Evolutionary conservation across 2,113 vertebrate genomes (phyloP).

Genomic region (Ancistrus triradiatus): DNA sequence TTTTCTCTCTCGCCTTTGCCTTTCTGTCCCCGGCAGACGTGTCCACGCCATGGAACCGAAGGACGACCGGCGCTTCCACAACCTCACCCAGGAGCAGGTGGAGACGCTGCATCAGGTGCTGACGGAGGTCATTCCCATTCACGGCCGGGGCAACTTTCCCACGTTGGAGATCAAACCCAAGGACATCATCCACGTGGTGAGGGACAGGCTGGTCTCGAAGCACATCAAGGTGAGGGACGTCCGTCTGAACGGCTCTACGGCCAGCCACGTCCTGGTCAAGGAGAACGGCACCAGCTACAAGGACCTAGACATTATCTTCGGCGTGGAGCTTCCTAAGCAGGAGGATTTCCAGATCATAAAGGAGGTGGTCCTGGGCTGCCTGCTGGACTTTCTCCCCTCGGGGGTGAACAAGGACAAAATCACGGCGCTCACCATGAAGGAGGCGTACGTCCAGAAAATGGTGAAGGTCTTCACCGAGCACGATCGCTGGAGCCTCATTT

Average conservation of each 20-base stretch:
- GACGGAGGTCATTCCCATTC: conserved; percentile 85
- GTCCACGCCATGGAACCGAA: conserved; percentile 82
- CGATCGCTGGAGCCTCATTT: conserved; percentile 96
- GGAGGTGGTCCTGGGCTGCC: conserved; percentile 83
- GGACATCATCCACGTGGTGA: conserved; percentile 86
- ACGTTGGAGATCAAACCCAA: conserved; percentile 90
- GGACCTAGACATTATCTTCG: conserved; percentile 94
- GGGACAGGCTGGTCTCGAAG: conserved; percentile 78
- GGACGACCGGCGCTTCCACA: conserved; percentile 81
- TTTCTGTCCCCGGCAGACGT: conserved; percentile 50
- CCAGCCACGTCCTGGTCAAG: conserved; percentile 87
- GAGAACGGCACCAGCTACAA: conserved; percentile 89
- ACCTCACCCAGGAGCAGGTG: conserved; percentile 87
- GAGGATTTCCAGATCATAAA: conserved; percentile 91
- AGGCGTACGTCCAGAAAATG: conserved; percentile 97
- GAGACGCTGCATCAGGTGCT: conserved; percentile 78
- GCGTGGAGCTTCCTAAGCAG: conserved; percentile 83
- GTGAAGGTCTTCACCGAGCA: conserved; percentile 87
- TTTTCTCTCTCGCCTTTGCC: neutral
- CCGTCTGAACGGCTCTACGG: conserved; percentile 91
- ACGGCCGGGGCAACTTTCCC: conserved; percentile 93
- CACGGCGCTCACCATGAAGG: conserved; percentile 86
- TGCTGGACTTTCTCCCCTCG: conserved; percentile 70
- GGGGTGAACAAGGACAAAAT: conserved; percentile 92
- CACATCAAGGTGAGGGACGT: conserved; percentile 82